Evolutionary conservation across 2,113 vertebrate genomes (phyloP), one percentile per base, ranked within the genome.

Genomic region (Herpetotheres cachinnans): DNA sequence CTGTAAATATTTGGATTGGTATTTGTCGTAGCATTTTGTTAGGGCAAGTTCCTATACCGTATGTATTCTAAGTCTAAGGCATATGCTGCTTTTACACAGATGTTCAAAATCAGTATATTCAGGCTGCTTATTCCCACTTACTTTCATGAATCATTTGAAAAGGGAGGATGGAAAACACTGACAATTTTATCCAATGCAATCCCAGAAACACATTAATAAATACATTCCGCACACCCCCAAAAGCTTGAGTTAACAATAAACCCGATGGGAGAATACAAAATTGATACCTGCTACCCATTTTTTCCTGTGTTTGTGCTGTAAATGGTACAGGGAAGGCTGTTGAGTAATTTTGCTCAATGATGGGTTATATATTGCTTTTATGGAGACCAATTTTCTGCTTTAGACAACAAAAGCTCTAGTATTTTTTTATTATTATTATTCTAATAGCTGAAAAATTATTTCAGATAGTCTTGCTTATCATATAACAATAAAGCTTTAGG

Each of bases 401-500:
- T 55, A 72, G 40, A 87, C 61, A 78, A 78, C 82, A 94, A 72
- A 91, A 89, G 34, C 86, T 79, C 65, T 90, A 32, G 6, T 78
- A 16, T 44, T 67, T 84, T 71, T 82, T 82, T 90, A 21, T 59
- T 56, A 30, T 59, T 74, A 69, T 7, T 0, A 87, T 96, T 89
- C 20, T 72, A 96, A 81, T 82, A 74, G 82, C 97, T 96, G n/a
- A 92, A 97, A 98, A 98, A 98, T 94, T 95, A 97, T 97, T 97
- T 95, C 94, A 82, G 92, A 84, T 94, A 81, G 87, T 92, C 96
- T 95, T 96, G 91, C 96, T 98, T 98, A 98, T 98, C 86, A 95
- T 61, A 95, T 98, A 97, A 98, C 98, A 97, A 97, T 98, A 96
- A 98, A 97, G 79, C 96, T 97, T 97, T 91, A 94, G 96, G 97